Evolutionary conservation across 2,797 vertebrate genomes (phyloP).

Genomic region (Fringilla coelebs): DNA sequence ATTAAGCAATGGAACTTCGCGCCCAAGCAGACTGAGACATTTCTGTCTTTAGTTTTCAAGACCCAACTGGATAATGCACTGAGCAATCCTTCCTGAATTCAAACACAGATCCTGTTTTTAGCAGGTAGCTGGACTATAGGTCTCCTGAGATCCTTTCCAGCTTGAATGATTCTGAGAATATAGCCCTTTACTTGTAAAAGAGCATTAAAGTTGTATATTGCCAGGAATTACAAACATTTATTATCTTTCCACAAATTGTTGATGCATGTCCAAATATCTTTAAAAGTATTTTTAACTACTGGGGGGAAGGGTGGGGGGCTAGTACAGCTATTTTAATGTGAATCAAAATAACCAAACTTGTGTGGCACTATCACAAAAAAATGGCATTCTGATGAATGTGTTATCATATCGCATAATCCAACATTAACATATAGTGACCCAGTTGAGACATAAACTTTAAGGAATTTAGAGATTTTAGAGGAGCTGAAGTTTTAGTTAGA

Average conservation of each 20-base stretch:
- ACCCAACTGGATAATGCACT: background rate
- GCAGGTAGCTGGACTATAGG: background rate
- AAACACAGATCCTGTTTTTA: background rate
- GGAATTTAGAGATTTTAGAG: too few relatives aligned
- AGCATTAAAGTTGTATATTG: background rate
- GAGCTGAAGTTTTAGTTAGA: too few relatives aligned
- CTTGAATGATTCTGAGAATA: background rate
- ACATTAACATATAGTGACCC: background rate
- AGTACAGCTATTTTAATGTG: background rate
- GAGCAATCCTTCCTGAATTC: background rate
- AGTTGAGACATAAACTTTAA: too few relatives aligned
- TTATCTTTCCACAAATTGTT: background rate
- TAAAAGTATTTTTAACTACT: background rate
- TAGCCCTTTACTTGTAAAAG: background rate
- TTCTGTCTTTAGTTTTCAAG: background rate
- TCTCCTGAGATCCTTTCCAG: background rate
- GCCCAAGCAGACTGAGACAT: background rate
- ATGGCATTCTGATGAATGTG: background rate
- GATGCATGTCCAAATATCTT: background rate
- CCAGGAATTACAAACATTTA: background rate
- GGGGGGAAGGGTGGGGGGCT: accelerated
- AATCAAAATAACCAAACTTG: background rate
- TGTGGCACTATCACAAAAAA: background rate
- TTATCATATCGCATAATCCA: background rate
- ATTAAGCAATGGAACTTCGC: accelerated